Evolutionary conservation across 2,888 invertebrate species (phyloP), one percentile per base, ranked within the genome.

Genomic region (Hecatera dysodea): DNA sequence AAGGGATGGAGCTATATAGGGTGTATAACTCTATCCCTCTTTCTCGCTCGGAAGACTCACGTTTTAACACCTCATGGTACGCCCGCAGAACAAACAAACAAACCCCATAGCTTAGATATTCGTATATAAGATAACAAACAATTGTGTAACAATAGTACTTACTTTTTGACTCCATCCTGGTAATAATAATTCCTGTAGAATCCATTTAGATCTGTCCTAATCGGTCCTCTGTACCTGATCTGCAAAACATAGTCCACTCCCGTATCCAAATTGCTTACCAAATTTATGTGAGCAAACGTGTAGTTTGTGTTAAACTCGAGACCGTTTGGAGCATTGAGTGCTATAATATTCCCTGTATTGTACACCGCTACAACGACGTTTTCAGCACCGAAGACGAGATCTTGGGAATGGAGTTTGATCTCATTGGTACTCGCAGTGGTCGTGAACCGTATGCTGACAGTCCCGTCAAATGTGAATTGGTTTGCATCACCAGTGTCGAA

Each of bases 101-200:
- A n/a, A n/a, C n/a, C n/a, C n/a, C n/a, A n/a, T n/a, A n/a, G n/a
- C n/a, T n/a, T n/a, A n/a, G n/a, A n/a, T n/a, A n/a, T n/a, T n/a
- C n/a, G n/a, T n/a, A n/a, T n/a, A n/a, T n/a, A n/a, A n/a, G n/a
- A n/a, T n/a, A n/a, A n/a, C n/a, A n/a, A n/a, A n/a, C n/a, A 4
- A 27, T 17, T 0, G n/a, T 22, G 0, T 12, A 6, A 17, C 1
- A 63, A n/a, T 7, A 52, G 1, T 78, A 94, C 95, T 94, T 92
- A 97, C 97, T 96, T 96, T 71, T 90, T 96, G 50, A 94, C 90
- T 2, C 94, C 94, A 39, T 93, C 88, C 60, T 96, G 92, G 7
- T 91, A 84, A 82, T 97, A 97, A 52, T 95, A 96, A 83, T 97
- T 97, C 67, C 96, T 96, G 85, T 97, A 97, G 82, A 97, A 97